A percentile compares a stretch with the other conserved stretches of the same genome.
Evolutionary conservation across 2,797 vertebrate genomes (phyloP).

Genomic region (Vespertilio murinus): DNA sequence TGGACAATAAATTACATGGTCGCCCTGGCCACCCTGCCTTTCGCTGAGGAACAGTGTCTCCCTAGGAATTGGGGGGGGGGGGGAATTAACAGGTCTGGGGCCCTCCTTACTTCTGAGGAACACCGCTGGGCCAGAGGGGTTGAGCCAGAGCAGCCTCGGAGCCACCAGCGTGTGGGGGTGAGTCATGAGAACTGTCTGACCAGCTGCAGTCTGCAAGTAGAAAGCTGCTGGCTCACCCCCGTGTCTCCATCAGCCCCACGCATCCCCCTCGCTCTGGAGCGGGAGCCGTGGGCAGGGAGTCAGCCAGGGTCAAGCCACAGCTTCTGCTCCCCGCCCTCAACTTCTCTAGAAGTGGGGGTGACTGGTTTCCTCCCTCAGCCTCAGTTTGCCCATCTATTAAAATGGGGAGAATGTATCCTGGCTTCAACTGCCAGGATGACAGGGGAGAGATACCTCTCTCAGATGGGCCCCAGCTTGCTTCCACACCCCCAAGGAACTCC

Average conservation of each 20-base stretch:
- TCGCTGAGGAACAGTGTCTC: background rate
- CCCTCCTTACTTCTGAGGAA: background rate
- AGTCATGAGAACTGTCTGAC: background rate
- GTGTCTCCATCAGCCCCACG: background rate
- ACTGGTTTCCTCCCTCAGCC: background rate
- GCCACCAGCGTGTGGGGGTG: background rate
- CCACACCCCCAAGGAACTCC: background rate
- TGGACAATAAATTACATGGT: background rate
- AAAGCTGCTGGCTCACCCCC: background rate
- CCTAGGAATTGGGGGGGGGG: background rate
- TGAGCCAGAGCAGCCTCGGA: background rate
- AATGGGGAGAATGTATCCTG: background rate
- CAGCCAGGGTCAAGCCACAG: background rate
- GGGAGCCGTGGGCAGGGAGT: background rate
- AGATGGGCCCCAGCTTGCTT: background rate
- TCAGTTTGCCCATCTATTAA: conserved; percentile 1
- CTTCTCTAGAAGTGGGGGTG: background rate
- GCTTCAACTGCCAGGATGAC: background rate
- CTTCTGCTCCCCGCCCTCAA: background rate
- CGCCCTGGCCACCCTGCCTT: background rate
- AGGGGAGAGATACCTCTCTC: background rate
- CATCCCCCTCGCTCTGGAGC: background rate
- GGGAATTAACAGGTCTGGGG: background rate
- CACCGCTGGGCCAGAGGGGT: background rate
- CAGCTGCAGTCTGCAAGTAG: background rate